Evolutionary conservation across 2,113 vertebrate genomes (phyloP).

Genomic region (Cephalopholis sonnerati): DNA sequence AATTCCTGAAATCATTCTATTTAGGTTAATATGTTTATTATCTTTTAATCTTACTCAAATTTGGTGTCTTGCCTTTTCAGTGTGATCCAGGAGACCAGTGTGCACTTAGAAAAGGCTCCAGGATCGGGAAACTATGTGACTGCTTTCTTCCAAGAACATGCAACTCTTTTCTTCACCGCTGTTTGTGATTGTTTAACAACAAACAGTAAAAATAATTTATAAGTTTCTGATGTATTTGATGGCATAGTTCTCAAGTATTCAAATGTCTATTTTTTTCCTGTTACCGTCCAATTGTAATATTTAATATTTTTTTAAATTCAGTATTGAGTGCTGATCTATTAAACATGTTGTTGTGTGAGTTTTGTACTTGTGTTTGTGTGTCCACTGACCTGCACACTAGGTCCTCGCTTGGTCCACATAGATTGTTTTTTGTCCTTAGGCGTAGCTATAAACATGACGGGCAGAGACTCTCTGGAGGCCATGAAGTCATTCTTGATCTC

Average conservation of each 20-base stretch:
- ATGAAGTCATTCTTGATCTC: constrained; percentile 93
- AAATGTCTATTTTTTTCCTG: background rate
- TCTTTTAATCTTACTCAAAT: background rate
- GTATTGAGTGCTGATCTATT: constrained; percentile 4
- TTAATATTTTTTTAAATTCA: constrained; percentile 2
- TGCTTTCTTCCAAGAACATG: constrained; percentile 75
- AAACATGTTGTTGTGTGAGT: constrained; percentile 22
- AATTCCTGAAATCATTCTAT: background rate
- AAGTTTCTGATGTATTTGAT: background rate
- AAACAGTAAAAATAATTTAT: background rate
- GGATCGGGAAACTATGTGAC: constrained; percentile 79
- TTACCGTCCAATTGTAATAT: background rate
- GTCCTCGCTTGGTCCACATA: constrained; percentile 91
- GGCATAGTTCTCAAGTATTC: background rate
- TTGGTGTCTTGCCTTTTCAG: constrained; percentile 44
- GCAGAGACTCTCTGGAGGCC: constrained; percentile 87
- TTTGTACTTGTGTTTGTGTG: constrained; percentile 19
- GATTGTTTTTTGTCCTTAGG: constrained; percentile 91
- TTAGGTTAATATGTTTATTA: background rate
- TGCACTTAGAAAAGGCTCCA: constrained; percentile 74
- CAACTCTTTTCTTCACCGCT: constrained; percentile 78
- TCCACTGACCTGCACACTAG: constrained; percentile 89
- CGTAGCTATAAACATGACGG: constrained; percentile 93
- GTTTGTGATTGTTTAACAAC: constrained; percentile 65
- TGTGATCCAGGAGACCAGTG: constrained; percentile 79